Evolutionary conservation across 2,888 invertebrate species (phyloP).

Genomic region (Callinectes sapidus): DNA sequence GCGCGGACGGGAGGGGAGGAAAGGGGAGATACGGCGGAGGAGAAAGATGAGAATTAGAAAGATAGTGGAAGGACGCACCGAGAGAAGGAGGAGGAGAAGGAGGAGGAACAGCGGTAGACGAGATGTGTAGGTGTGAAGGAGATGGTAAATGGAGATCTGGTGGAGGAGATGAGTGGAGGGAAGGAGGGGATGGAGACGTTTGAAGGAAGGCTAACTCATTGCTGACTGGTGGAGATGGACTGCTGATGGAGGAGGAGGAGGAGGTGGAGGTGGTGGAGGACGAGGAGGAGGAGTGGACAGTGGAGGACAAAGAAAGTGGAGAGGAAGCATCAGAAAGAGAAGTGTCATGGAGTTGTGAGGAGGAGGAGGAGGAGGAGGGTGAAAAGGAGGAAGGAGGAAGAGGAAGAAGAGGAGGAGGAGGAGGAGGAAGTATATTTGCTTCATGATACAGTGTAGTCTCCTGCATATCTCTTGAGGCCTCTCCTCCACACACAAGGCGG

Average conservation of each 20-base stretch:
- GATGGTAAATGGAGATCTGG: not conserved
- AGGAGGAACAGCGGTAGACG: not conserved
- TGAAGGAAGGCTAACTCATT: not conserved
- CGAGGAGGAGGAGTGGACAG: not conserved
- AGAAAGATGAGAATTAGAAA: not conserved
- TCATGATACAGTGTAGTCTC: slow-evolving; percentile 17
- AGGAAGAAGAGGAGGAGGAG: not conserved
- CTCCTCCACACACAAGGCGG: slow-evolving; percentile 24
- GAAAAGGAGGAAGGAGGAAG: not conserved
- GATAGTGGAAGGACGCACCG: not conserved
- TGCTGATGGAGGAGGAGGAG: not conserved
- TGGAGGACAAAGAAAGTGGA: not conserved
- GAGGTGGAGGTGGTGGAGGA: not conserved
- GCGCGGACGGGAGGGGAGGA: not conserved
- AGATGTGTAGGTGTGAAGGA: not conserved
- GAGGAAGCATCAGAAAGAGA: not conserved
- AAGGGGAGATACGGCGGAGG: not conserved
- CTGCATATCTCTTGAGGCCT: not conserved
- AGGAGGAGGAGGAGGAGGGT: not conserved
- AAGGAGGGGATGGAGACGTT: slow-evolving; percentile 6
- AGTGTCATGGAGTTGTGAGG: not conserved
- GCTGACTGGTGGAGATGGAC: slow-evolving; percentile 2
- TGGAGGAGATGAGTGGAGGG: slow-evolving; percentile 12
- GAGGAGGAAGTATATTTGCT: not conserved
- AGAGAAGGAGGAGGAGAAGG: not conserved